Base-by-base conservation (phyloP, 23 tunicate genomes). In the Ascidia mentula region DNA sequence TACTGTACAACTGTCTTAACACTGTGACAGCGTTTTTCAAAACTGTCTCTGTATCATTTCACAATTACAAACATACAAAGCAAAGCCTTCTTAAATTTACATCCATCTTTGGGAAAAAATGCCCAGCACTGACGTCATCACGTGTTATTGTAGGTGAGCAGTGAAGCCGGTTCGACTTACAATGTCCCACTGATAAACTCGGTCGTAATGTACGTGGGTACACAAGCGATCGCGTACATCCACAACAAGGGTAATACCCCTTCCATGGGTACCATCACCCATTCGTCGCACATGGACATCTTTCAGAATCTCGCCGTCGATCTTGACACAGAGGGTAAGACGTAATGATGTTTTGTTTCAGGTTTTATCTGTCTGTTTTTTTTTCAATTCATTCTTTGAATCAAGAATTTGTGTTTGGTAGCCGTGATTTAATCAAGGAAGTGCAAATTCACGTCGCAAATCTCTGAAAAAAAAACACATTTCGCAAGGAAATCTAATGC, bases 241-340 rank as follows among this genome's bases (percentile, higher is more conserved):
- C 82, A 82, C 59, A 82, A 77, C 72, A 89, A 96, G 69, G 90
- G 89, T 1, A 72, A 69, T 0, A 77, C 92, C 3, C 97, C 99
- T 0, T 87, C 90, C 34, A 92, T 92, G 94, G 94, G 85, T 9
- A 85, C 94, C 80, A 89, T 96, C 60, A 82, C 99, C 33, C 96
- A 96, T 42, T 83, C 92, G 22, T 82, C 99, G 18, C 92, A 87
- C 72, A 96, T 96, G 99, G 99, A 96, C 69, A 96, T 96, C 85
- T 96, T 96, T 83, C 99, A 91, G 40, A 87, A 88, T 69, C 82
- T 96, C 7, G 88, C 99, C 18, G 96, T 87, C 20, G 97, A 87
- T 46, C 77, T 96, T 20, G 99, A 96, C 74, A 88, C 97, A 37
- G 99, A 96, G 77, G 99, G 98, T 84, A 72, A 26, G 81, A 18